Evolutionary conservation across 2,113 vertebrate genomes (phyloP), one percentile per base, ranked within the genome.

Genomic region (Siniperca knerii): DNA sequence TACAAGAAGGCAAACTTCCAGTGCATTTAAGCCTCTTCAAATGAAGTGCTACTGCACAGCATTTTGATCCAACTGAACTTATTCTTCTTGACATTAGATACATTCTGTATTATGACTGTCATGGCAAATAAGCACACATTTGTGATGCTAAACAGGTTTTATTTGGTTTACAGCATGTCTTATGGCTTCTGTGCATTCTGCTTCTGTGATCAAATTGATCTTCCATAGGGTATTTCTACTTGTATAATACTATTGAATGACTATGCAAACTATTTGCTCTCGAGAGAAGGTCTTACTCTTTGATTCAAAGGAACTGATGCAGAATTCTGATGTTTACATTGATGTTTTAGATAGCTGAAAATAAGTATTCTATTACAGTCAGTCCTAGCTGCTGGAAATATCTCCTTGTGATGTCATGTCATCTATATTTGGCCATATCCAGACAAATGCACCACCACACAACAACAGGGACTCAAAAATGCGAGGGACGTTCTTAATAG

Each of bases 371-470:
- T 58, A 65, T 73, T 62, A 46, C 61, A 65, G 55, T 62, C 72
- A 8, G n/a, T 23, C 61, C 10, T 23, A 8, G 50, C 50, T 72
- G 79, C 80, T 83, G 72, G 33, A 85, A 85, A 84, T 84, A 79
- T 79, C 75, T 79, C 61, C 75, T 8, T 65, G 58, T 77, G 75
- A 74, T 79, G 71, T 42, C 46, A 37, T 37, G 68, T 66, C 40
- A 48, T 81, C 66, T 90, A 84, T 79, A 79, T 84, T 76, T 76
- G 77, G 85, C 52, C 37, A 50, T 8, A n/a, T 37, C 21, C 44
- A 78, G 68, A 70, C n/a, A 35, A 70, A 77, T 44, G 23, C 55
- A 52, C 8, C 37, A 48, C n/a, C 54, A 70, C 37, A 75, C 62
- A 52, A 77, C 20, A 72, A 58, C 60, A 65, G 33, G 48, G 52